phyloP scores from a whole-genome alignment of 2,888 invertebrate genomes.

The Drosophila recens region DNA sequence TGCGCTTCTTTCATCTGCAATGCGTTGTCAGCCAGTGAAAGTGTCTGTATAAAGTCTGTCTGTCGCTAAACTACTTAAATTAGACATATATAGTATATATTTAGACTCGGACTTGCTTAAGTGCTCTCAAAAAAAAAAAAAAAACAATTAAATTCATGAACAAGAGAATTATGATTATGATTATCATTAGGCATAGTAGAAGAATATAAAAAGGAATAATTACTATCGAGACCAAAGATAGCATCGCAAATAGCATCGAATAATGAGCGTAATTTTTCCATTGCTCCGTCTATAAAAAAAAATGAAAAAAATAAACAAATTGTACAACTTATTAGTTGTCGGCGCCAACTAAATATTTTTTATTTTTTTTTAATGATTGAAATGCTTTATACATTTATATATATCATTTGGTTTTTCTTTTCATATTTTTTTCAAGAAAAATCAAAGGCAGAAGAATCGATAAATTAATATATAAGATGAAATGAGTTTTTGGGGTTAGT shows the following conservation, averaged over 20 bases:
- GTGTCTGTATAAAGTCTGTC: constrained; percentile 27
- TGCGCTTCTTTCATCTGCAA: constrained; percentile 7
- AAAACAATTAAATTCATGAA: constrained; percentile 16
- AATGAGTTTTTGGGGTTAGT: constrained; percentile 39
- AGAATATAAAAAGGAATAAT: constrained; percentile 76
- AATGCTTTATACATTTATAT: constrained; percentile 15
- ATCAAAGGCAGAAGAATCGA: constrained; percentile 43
- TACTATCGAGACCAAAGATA: constrained; percentile 81
- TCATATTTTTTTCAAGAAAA: constrained; percentile 57
- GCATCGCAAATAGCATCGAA: constrained; percentile 81
- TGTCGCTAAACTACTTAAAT: constrained; percentile 55
- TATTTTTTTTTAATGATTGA: constrained; percentile 29
- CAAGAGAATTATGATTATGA: constrained; percentile 54
- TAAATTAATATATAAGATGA: constrained; percentile 28
- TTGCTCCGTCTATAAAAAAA: constrained; percentile 79
- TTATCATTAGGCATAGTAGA: constrained; percentile 73
- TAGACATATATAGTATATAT: constrained; percentile 30
- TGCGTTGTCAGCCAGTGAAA: constrained; percentile 3
- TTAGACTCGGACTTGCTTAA: constrained; percentile 56
- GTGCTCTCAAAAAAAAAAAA: constrained; percentile 75
- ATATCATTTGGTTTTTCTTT: constrained; percentile 55
- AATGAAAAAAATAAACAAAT: constrained; percentile 74
- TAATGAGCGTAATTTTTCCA: constrained; percentile 81
- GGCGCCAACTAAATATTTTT: constrained; percentile 42
- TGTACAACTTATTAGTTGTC: constrained; percentile 73